Evolutionary conservation across 2,797 vertebrate species (phyloP), one percentile per base, ranked within the genome.

Genomic region (Pantherophis alleghaniensis): DNA sequence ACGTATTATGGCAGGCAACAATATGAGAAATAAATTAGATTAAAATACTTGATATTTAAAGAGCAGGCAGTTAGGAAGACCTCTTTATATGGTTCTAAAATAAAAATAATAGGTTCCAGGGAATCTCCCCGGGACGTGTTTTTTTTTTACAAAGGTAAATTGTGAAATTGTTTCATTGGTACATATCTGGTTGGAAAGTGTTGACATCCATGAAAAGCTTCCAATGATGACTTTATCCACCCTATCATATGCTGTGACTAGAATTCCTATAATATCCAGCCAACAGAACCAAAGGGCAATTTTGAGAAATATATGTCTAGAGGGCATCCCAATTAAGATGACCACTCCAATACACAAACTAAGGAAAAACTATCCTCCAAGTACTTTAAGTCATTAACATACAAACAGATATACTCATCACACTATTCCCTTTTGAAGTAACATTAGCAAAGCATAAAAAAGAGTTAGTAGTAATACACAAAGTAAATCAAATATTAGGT

Each of bases 81-180:
- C 1, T 26, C 32, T 51, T 9, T 28, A 90, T 51, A 47, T 90
- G 42, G 14, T 90, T 61, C 16, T 53, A 47, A 66, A 79, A 79
- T 83, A 37, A 83, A 90, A 90, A 53, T 1, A 66, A 24, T 51
- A 37, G 57, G 22, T 47, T 22, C 20, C 32, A 51, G 14, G 60
- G 24, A n/a, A 2, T 22, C 13, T 16, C 26, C 26, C 3, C 0
- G 0, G 42, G 26, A 14, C 16, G 12, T 47, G 32, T 37, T 57
- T 16, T 4, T 18, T 12, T 47, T 26, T 57, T 26, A 32, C 7
- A 63, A 57, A 83, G 4, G 24, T 37, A 37, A 16, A 37, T 18
- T 74, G n/a, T 74, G 18, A 74, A 37, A 51, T 12, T 51, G 20
- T 14, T 63, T 22, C 56, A 20, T 37, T 56, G 9, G 28, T 11